These are phyloP conservation scores for Aegithalos caudatus DNA, from an alignment of 2,113 vertebrate species.

Conservation along the genomic window DNA sequence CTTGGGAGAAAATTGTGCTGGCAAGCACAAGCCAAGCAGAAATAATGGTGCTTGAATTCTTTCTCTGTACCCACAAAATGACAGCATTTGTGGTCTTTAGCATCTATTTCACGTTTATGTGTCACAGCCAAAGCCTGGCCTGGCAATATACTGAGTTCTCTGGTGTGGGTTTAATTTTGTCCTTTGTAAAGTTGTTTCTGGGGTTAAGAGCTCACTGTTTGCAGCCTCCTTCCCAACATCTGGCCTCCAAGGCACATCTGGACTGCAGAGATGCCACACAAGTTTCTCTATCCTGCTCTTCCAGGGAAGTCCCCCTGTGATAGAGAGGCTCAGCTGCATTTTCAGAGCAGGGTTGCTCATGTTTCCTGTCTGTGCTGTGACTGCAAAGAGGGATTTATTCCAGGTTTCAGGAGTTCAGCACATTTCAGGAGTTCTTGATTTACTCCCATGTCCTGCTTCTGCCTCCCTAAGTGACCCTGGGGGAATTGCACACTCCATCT, in stretches of 20 bases:
- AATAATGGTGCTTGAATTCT: neutral
- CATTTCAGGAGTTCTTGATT: neutral
- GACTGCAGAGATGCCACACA: neutral
- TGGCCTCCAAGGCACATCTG: neutral
- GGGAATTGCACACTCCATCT: neutral
- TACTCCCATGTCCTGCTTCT: neutral
- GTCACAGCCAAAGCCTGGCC: neutral
- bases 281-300: neutral
- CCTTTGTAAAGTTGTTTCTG: neutral
- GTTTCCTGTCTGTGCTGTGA: neutral
- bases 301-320: neutral
- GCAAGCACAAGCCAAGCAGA: neutral
- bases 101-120: neutral
- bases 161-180: neutral
- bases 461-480: neutral
- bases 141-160: neutral
- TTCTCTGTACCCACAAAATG: neutral
- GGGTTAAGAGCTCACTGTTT: neutral
- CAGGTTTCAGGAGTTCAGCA: neutral
- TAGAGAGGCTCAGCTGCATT: neutral
- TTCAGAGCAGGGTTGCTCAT: neutral
- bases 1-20: neutral
- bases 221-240: neutral
- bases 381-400: neutral
- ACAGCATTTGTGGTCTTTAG: neutral